A percentile compares a stretch with the other conserved stretches of the same genome.
Conservation (phyloP, 2,888 invertebrate genomes). For the Cryptophagus acutangulus region DNA sequence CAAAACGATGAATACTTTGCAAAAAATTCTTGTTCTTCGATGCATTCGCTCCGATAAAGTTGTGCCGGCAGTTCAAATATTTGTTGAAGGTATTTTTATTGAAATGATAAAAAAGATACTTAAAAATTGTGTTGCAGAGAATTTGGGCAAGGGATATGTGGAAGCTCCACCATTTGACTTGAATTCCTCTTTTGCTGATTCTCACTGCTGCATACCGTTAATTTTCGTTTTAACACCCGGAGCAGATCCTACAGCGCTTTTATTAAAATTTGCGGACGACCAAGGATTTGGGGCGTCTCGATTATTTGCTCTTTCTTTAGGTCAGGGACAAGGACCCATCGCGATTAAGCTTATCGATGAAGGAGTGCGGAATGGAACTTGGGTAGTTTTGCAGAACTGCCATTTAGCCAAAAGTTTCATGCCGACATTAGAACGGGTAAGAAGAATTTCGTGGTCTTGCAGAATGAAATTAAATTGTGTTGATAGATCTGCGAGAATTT, state of each 20-base stretch:
- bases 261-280: constrained; percentile 89
- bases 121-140: constrained; percentile 43
- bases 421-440: constrained; percentile 81
- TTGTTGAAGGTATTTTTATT: constrained; percentile 66
- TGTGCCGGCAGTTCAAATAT: constrained; percentile 69
- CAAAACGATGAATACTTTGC: constrained; percentile 58
- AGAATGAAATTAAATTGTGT: constrained; percentile 5
- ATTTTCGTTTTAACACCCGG: constrained; percentile 91
- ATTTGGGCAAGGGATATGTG: constrained; percentile 74
- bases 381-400: constrained; percentile 95
- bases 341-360: constrained; percentile 82
- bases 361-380: constrained; percentile 77
- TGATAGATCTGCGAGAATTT: constrained; percentile 76
- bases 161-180: constrained; percentile 90
- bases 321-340: constrained; percentile 90
- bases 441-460: constrained; percentile 14
- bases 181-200: constrained; percentile 76
- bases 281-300: constrained; percentile 76
- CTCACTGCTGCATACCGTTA: constrained; percentile 80
- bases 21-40: constrained; percentile 72
- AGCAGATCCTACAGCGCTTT: constrained; percentile 84
- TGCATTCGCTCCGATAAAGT: constrained; percentile 86
- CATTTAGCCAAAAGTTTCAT: constrained; percentile 95
- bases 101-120: constrained; percentile 17
- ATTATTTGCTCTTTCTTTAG: constrained; percentile 77